Evolutionary conservation across 2,797 vertebrate species (phyloP), one percentile per base, ranked within the genome.

Genomic region (Thunnus albacares): DNA sequence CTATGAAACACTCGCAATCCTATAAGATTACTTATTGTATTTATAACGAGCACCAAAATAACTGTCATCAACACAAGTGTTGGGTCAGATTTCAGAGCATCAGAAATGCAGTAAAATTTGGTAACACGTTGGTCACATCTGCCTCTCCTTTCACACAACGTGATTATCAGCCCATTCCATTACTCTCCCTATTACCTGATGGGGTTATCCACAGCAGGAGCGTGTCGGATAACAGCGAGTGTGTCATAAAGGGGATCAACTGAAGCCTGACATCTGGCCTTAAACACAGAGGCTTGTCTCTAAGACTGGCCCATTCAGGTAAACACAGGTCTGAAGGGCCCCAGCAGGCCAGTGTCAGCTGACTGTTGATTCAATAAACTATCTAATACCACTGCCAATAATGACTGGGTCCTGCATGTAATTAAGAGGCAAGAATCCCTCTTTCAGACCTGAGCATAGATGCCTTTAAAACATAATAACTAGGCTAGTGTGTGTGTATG

Each of bases 281-380:
- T 80, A 79, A 90, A 90, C 76, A 89, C 76, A 87, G 69, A 71
- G 79, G 71, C 79, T 58, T 49, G 75, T 73, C 77, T 84, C 73
- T 55, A 51, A 85, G 73, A 89, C 63, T 33, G 76, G 76, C 68
- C 75, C 81, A 71, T 83, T 85, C 17, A 82, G 76, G 53, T 91
- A 93, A 92, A 92, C 89, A 92, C 55, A 65, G 69, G 74, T 83
- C 80, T 86, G 87, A 83, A 28, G 51, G 33, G 67, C 55, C 69
- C 79, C 79, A 30, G 75, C 55, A 47, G 81, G 67, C 62, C 60
- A 64, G 81, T 81, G 72, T 89, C 84, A 86, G 65, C 55, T 68
- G 64, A 81, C 76, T 87, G 90, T 87, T 92, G 82, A 78, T 90
- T 86, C 89, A 92, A 92, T 87, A 93, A 91, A 92, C 90, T 80